A percentile compares a stretch with the other conserved stretches of the same genome.
Evolutionary conservation across 2,797 vertebrate genomes (phyloP).

Genomic region (Halcyon smyrnensis): DNA sequence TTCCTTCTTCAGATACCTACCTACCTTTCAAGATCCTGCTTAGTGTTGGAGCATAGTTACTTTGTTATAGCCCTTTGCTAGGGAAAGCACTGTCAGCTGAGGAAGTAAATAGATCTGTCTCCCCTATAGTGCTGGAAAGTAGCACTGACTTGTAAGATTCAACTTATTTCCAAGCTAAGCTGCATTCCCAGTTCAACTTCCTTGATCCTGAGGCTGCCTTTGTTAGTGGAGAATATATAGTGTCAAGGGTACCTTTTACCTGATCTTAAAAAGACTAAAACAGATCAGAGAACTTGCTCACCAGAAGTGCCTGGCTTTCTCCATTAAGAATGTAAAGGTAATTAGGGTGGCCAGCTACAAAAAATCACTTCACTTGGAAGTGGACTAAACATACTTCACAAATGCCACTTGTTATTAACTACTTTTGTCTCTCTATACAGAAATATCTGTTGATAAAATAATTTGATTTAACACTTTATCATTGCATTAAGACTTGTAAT

Average conservation of each 20-base stretch:
- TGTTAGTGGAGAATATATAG: background rate
- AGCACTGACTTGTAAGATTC: background rate
- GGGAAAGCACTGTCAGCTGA: background rate
- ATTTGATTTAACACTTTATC: background rate
- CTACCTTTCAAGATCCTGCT: background rate
- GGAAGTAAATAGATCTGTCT: background rate
- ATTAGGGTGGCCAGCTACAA: background rate
- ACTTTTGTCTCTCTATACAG: background rate
- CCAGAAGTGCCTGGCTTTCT: background rate
- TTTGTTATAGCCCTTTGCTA: background rate
- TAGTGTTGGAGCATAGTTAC: background rate
- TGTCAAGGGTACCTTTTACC: background rate
- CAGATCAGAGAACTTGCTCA: background rate
- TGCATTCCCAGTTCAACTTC: rapidly evolving
- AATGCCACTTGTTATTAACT: background rate
- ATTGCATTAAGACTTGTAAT: background rate
- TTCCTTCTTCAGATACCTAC: background rate
- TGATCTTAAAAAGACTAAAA: background rate
- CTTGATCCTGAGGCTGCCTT: background rate
- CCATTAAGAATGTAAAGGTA: background rate
- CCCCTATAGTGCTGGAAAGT: background rate
- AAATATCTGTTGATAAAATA: background rate
- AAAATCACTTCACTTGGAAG: background rate
- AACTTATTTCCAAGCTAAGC: background rate
- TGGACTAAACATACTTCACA: rapidly evolving